phyloP scores from a whole-genome alignment of 2,797 vertebrate species.

The Myotis daubentonii region DNA sequence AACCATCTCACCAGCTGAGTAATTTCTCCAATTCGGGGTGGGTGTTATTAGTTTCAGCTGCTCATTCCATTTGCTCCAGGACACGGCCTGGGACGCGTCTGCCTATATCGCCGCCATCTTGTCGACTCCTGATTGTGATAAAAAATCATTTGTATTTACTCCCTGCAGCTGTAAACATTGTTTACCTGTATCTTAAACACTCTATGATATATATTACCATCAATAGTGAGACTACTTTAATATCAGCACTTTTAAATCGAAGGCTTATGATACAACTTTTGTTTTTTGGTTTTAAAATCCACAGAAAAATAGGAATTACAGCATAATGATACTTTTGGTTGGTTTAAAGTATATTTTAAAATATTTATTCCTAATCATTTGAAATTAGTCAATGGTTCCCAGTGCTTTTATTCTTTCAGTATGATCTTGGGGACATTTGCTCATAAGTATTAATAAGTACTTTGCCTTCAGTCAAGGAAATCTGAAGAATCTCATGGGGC shows the following conservation, averaged over 20 bases:
- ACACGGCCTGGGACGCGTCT: too few relatives aligned
- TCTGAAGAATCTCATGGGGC: conserved; percentile 65
- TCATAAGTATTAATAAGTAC: conserved; percentile 50
- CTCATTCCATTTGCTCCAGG: too few relatives aligned
- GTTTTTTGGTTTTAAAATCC: not conserved
- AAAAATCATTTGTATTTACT: not conserved
- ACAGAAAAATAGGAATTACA: not conserved
- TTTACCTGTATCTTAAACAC: not conserved
- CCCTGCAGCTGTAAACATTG: not conserved
- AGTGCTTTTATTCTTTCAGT: conserved; percentile 22
- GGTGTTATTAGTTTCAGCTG: too few relatives aligned
- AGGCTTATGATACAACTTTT: not conserved
- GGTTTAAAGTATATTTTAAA: not conserved
- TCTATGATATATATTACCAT: not conserved
- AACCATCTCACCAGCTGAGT: too few relatives aligned
- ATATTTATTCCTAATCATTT: not conserved
- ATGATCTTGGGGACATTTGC: conserved; percentile 21
- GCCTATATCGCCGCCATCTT: too few relatives aligned
- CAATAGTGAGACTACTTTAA: not conserved
- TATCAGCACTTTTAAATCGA: not conserved
- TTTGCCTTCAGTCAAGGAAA: conserved; percentile 70
- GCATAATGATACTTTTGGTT: not conserved
- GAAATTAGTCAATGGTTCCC: conserved; percentile 34
- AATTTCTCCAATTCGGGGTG: too few relatives aligned
- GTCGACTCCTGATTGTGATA: not conserved